Evolutionary conservation across 2,113 vertebrate species (phyloP).

Genomic region (Rutilus rutilus): DNA sequence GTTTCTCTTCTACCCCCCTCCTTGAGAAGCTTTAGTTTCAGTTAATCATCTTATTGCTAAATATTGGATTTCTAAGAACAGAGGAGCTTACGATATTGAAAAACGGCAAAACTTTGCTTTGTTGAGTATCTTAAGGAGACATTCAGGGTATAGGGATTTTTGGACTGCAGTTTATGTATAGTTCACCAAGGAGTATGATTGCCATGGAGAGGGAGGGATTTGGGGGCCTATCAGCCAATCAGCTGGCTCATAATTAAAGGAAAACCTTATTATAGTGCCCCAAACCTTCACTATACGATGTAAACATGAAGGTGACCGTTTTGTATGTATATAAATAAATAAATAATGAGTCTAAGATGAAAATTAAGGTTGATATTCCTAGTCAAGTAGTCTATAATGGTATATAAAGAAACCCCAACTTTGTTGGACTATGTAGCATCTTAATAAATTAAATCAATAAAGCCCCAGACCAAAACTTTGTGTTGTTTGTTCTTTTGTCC

Average conservation of each 20-base stretch:
- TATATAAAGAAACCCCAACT: constrained; percentile 83
- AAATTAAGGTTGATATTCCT: constrained; percentile 71
- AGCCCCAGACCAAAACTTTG: constrained; percentile 80
- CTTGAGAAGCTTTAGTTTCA: constrained; percentile 25
- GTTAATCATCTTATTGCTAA: constrained; percentile 69
- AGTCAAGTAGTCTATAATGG: constrained; percentile 85
- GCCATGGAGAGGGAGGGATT: constrained; percentile 38
- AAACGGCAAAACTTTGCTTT: constrained; percentile 34
- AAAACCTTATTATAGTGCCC: constrained; percentile 64
- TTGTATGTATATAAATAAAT: constrained; percentile 83
- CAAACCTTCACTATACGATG: constrained; percentile 74
- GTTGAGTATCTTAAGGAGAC: constrained; percentile 22
- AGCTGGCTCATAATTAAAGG: constrained; percentile 48
- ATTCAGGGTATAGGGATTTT: constrained; percentile 43
- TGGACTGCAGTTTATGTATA: constrained; percentile 34
- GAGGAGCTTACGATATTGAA: constrained; percentile 35
- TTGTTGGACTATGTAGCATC: constrained; percentile 98
- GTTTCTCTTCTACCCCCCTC: constrained; percentile 12
- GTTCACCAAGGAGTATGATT: constrained; percentile 22
- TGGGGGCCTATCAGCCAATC: constrained; percentile 30
- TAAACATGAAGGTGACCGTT: constrained; percentile 81
- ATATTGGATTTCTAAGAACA: constrained; percentile 27
- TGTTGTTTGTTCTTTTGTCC: constrained; percentile 64
- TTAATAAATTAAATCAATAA: constrained; percentile 89
- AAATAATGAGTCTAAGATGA: constrained; percentile 76